Conservation (phyloP, 2,888 invertebrate species). For the Branchipolynoe longqiensis region DNA sequence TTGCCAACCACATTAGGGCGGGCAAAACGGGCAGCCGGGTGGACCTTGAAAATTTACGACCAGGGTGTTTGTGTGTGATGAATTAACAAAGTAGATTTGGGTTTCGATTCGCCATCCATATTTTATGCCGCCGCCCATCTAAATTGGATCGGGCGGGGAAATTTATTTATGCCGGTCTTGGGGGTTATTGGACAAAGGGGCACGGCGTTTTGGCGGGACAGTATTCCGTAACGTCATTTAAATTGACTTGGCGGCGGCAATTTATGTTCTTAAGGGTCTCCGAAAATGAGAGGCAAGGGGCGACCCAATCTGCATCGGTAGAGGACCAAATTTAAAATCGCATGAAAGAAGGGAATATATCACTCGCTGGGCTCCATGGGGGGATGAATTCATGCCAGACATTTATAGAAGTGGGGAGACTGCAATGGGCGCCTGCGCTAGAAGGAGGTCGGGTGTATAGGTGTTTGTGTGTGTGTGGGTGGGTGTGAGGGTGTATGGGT, state of each 20-base stretch:
- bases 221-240: conserved; percentile 56
- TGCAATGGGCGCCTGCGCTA: too few species aligned
- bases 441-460: too few species aligned
- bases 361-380: conserved; percentile 27
- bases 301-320: conserved; percentile 34
- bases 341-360: conserved; percentile 51
- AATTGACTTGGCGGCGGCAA: conserved; percentile 50
- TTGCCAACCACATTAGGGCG: conserved; percentile 56
- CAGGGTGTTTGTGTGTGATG: conserved; percentile 52
- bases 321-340: conserved; percentile 46
- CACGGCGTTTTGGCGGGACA: conserved; percentile 37
- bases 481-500: too few species aligned
- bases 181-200: conserved; percentile 56
- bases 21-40: conserved; percentile 53
- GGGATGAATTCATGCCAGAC: conserved; percentile 56
- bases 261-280: conserved; percentile 53
- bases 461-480: too few species aligned
- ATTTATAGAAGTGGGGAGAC: conserved; percentile 48
- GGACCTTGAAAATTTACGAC: conserved; percentile 53
- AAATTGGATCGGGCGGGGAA: conserved; percentile 53
- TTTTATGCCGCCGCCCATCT: conserved; percentile 48
- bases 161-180: conserved; percentile 57
- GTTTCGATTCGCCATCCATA: conserved; percentile 57
- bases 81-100: conserved; percentile 58
- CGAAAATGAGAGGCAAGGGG: conserved; percentile 40